phyloP scores from a whole-genome alignment of 2,797 vertebrate genomes.

The Tolypeutes matacus region DNA sequence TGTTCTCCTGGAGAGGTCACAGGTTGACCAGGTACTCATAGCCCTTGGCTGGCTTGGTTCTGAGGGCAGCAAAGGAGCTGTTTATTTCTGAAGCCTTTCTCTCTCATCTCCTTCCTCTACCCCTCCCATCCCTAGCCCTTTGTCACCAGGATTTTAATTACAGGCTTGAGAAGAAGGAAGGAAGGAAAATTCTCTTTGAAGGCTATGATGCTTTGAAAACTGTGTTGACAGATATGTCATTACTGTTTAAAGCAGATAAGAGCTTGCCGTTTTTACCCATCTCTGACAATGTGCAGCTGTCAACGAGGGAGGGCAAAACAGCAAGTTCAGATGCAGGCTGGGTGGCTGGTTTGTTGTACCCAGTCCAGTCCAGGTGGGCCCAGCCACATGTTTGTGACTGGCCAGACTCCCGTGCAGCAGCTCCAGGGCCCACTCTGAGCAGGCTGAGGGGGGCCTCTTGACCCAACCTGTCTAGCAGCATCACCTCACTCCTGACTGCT shows the following conservation, averaged over 20 bases:
- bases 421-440: background rate
- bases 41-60: background rate
- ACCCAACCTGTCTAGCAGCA: background rate
- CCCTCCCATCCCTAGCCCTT: background rate
- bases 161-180: slow-evolving; percentile 14
- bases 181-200: slow-evolving; percentile 19
- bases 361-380: background rate
- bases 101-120: background rate
- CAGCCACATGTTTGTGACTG: background rate
- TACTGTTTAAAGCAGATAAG: slow-evolving; percentile 41
- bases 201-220: background rate
- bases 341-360: background rate
- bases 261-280: background rate
- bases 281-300: background rate
- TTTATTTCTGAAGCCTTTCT: background rate
- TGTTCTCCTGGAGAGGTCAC: background rate
- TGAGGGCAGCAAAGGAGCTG: background rate
- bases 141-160: slow-evolving; percentile 8
- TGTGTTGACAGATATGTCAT: background rate
- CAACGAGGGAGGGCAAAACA: background rate
- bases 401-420: background rate
- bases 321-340: background rate
- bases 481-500: too few species aligned
- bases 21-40: background rate
- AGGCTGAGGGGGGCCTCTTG: background rate